These are phyloP conservation scores for Pissodes strobi DNA, from an alignment of 1,140 invertebrate species.

Conservation along the genomic window DNA sequence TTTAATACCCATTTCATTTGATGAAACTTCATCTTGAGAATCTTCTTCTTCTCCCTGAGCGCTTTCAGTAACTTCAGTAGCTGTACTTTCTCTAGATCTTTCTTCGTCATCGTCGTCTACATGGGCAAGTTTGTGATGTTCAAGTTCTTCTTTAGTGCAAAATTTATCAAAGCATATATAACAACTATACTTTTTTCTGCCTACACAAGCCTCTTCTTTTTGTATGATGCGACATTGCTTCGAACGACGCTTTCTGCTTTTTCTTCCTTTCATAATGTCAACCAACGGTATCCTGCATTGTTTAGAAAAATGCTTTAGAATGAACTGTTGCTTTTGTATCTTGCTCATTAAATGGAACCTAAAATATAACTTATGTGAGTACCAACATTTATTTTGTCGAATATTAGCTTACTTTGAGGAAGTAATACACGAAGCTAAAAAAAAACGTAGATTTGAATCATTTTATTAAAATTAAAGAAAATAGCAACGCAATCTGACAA, in stretches of 20 bases:
- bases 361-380: conserved; percentile 1
- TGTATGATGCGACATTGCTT: neutral
- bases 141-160: conserved; percentile 8
- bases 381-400: too few species aligned
- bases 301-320: conserved; percentile 1
- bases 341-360: conserved; percentile 12
- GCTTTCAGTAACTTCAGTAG: too few species aligned
- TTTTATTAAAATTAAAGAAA: too few species aligned
- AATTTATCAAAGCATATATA: conserved; percentile 42
- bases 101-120: conserved; percentile 26
- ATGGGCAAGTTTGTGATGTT: conserved; percentile 30
- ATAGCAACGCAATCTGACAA: too few species aligned
- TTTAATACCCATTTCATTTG: too few species aligned
- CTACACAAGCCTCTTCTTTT: neutral
- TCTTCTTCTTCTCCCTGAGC: too few species aligned
- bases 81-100: neutral
- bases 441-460: too few species aligned
- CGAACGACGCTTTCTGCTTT: neutral
- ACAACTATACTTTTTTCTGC: conserved; percentile 32
- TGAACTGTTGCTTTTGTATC: neutral
- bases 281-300: conserved; percentile 1
- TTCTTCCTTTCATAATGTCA: conserved; percentile 5
- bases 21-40: too few species aligned
- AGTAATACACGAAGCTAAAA: too few species aligned
- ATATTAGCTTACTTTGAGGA: too few species aligned